Evolutionary conservation across 2,797 vertebrate species (phyloP), one percentile per base, ranked within the genome.

Genomic region (Phylloscopus collybita): DNA sequence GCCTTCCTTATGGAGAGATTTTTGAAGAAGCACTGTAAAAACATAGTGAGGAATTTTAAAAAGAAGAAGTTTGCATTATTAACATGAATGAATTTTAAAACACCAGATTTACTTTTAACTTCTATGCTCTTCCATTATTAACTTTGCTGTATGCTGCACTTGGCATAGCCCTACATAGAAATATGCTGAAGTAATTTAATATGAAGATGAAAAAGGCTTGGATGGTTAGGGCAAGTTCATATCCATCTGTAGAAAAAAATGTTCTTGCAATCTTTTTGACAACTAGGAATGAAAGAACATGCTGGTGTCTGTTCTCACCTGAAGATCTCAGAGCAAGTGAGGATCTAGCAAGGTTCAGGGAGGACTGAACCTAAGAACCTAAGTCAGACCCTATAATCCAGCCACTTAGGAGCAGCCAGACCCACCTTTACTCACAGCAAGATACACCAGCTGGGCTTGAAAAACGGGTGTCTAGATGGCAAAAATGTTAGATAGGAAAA

Each of bases 51-150:
- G 42, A 70, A 73, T 93, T 85, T 85, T 51, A 10, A 78, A 64
- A 88, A 74, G 81, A 29, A 79, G 69, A 13, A 65, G 53, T 83
- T 69, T 90, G 61, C 69, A 73, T 95, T 96, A 94, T 96, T 96
- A 92, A 94, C 50, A 44, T 11, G 60, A 90, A 80, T 83, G n/a
- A 92, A 91, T 86, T 91, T 92, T 86, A 83, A 92, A 95, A 47
- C 15, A 65, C 44, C 25, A 40, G 79, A 85, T 86, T 96, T 91
- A 86, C 74, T 95, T 94, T 71, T 62, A 95, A 90, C 53, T 91
- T 75, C 53, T 32, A 44, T 78, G n/a, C 75, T 92, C 91, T 91
- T 95, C 73, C 62, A 86, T 95, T 92, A 94, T 94, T 97, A 93
- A 88, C 69, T 82, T 67, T 50, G 23, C 75, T 89, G 56, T 56